Base-by-base conservation (phyloP, 2,888 invertebrate genomes). In the Pollenia griseotomentosa region DNA sequence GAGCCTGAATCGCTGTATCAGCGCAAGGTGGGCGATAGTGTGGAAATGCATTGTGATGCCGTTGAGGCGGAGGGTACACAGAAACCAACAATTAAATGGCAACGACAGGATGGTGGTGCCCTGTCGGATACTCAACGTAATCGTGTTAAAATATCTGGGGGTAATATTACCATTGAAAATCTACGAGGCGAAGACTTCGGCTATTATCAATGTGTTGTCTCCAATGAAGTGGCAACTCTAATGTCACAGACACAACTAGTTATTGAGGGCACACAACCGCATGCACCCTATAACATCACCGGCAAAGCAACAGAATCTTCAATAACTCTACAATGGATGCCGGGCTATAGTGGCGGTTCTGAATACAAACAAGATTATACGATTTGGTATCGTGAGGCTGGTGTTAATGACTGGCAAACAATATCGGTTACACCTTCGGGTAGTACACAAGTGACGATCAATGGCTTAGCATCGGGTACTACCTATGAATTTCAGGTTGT, bases 401-500 rank as follows among this genome's bases (percentile, higher is more conserved):
- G 97, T 82, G 96, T 96, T 90, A 96, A 96, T 51, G 97, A 98
- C 90, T 99, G 98, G 98, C 96, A 97, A 89, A 98, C 97, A 88
- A 97, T 99, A 90, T 97, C 97, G 14, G 98, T 99, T 75, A 97
- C 97, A 65, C 98, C 98, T 3, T 97, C 97, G 78, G 98, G 98
- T 89, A 97, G 97, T 92, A 98, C 98, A 14, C 94, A 95, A 89
- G 97, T 97, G 88, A 98, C 98, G 90, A 97, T 99, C 93, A 98
- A 97, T 93, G 96, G 97, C 88, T 95, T 99, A 87, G 96, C 96
- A 90, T 98, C 98, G 11, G 97, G 97, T 89, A 98, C 98, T 57
- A 96, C 96, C 82, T 99, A 99, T 94, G 98, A 99, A 94, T 99
- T 99, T 94, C 98, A 98, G 95, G 98, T 99, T 83, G 96, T 98